phyloP scores from a whole-genome alignment of 2,888 invertebrate species.

The Neoitamus cyanurus region DNA sequence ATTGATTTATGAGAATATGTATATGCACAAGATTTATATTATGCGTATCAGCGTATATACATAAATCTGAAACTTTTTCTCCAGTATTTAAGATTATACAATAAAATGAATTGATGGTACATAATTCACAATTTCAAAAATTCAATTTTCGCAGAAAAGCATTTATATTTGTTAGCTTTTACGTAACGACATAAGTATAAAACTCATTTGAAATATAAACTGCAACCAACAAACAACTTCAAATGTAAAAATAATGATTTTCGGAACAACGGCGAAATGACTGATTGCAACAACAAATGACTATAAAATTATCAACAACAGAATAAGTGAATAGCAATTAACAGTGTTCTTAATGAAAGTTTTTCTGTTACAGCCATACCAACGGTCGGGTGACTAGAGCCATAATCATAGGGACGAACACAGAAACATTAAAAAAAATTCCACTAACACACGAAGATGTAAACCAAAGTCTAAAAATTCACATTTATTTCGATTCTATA shows the following conservation, averaged over 20 bases:
- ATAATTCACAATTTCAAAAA: no score
- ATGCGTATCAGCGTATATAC: no score
- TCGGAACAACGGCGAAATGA: background rate
- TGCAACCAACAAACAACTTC: no score
- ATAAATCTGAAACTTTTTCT: no score
- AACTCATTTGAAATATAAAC: no score
- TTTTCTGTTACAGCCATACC: slow-evolving; percentile 64
- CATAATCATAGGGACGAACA: slow-evolving; percentile 51
- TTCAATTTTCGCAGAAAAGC: no score
- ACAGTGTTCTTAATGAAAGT: slow-evolving; percentile 26
- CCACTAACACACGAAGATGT: slow-evolving; percentile 25
- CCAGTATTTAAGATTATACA: no score
- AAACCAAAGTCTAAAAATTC: slow-evolving; percentile 25
- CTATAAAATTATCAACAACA: background rate
- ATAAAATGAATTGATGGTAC: no score
- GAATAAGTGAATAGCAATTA: background rate
- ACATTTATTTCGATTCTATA: slow-evolving; percentile 32
- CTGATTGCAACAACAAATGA: background rate
- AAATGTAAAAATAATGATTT: background rate
- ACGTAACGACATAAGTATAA: no score
- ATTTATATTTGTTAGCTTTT: no score
- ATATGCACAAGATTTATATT: no score
- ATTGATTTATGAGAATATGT: no score
- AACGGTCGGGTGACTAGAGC: slow-evolving; percentile 67
- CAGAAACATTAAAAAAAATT: slow-evolving; percentile 46